Evolutionary conservation across 1,140 invertebrate genomes (phyloP).

Genomic region (Sesamia nonagrioides): DNA sequence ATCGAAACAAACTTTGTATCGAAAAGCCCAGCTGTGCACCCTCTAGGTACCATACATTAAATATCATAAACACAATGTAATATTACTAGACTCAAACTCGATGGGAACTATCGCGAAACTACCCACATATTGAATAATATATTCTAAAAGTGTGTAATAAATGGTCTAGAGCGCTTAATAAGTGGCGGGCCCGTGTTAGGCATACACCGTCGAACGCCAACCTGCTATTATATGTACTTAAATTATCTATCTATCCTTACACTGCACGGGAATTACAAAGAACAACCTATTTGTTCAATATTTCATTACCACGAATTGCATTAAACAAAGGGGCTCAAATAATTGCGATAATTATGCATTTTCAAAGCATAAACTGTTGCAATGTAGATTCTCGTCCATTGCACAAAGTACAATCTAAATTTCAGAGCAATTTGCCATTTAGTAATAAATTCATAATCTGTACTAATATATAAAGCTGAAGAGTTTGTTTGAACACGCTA

Average conservation of each 20-base stretch:
- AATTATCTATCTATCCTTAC: constrained; percentile 35
- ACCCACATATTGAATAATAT: constrained; percentile 43
- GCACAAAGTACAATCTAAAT: constrained; percentile 6
- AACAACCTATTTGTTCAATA: constrained; percentile 2
- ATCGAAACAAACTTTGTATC: not conserved
- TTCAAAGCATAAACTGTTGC: constrained; percentile 1
- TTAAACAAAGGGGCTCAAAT: not conserved
- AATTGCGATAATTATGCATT: not conserved
- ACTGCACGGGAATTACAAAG: constrained; percentile 8
- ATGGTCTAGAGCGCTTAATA: constrained; percentile 30
- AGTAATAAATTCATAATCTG: not conserved
- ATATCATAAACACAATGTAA: constrained; percentile 27
- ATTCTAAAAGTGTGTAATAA: constrained; percentile 40
- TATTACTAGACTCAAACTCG: constrained; percentile 20
- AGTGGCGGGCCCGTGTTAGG: constrained; percentile 30
- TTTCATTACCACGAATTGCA: constrained; percentile 22
- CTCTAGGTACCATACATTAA: not conserved
- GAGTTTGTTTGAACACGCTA: too few relatives aligned
- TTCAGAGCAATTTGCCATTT: constrained; percentile 19
- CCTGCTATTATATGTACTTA: constrained; percentile 23
- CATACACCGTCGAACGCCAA: constrained; percentile 23
- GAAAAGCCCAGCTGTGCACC: not conserved
- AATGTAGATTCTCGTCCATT: not conserved
- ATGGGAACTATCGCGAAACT: constrained; percentile 29
- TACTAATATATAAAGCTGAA: too few relatives aligned